Base-by-base conservation (phyloP, 2,113 vertebrate genomes). In the Tapirus terrestris region DNA sequence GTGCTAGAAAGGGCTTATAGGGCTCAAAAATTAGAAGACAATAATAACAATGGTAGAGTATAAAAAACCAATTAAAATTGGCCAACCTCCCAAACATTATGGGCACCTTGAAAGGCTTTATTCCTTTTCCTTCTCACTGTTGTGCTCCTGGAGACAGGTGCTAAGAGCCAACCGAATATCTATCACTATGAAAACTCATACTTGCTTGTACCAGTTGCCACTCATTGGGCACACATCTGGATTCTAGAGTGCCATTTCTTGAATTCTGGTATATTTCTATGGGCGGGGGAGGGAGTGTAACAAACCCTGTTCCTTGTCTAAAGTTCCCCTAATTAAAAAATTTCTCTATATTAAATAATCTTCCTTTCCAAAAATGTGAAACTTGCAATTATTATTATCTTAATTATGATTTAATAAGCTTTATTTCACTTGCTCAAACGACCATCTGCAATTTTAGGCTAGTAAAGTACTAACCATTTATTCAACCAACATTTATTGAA, bases 351-450 rank as follows among this genome's bases (percentile, higher is more conserved):
- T 82, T 70, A 88, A 77, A 72, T 56, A 31, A 5, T 73, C 18
- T 33, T 82, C 21, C 21, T 76, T 81, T 65, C 21, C 53, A 72
- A 82, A 80, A 81, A 45, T 58, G 51, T 90, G 33, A 36, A 92
- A 65, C 2, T 68, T 91, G 43, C 53, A 80, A 51, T 89, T 36
- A 56, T 75, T 56, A 82, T 77, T 73, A 95, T 29, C 36, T 29
- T 79, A 73, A 53, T 51, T 86, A 73, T 33, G 51, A 79, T 11
- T 73, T 85, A 67, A 63, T 77, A 95, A 67, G 39, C 8, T 87
- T 82, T 67, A 83, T 70, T 90, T 94, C 79, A 94, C 43, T 72
- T 77, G 31, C 33, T 61, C 51, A 97, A 95, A 87, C 58, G 53
- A 45, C 5, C 27, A 83, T 8, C 45, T 79, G 67, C 8, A 48